phyloP scores from a whole-genome alignment of 2,113 vertebrate genomes.

The Centropristis striata region DNA sequence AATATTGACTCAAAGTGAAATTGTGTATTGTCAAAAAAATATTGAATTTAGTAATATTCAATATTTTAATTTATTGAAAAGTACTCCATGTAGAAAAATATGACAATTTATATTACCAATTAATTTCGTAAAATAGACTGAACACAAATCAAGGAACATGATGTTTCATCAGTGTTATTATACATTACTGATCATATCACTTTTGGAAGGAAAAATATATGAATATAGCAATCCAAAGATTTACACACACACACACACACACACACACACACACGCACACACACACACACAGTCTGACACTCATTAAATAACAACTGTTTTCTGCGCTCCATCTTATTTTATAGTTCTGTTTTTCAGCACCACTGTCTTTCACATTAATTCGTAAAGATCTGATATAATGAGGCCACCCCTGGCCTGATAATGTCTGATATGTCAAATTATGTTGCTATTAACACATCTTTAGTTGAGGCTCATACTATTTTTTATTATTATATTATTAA shows the following conservation, averaged over 20 bases:
- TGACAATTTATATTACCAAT: too few species aligned
- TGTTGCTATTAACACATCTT: conserved; percentile 17
- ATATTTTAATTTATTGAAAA: too few species aligned
- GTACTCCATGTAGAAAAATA: background rate
- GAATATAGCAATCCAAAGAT: background rate
- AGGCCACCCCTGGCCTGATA: conserved; percentile 33
- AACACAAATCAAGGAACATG: background rate
- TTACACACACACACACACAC: too few species aligned
- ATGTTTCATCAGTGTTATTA: too few species aligned
- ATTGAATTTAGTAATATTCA: too few species aligned
- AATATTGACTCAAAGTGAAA: conserved; percentile 11
- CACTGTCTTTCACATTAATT: conserved; percentile 41
- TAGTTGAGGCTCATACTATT: conserved; percentile 25
- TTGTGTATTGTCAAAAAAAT: background rate
- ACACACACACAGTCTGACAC: too few species aligned
- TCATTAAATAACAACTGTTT: conserved; percentile 78
- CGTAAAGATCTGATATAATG: conserved; percentile 48
- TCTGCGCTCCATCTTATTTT: conserved; percentile 54
- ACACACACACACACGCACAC: too few species aligned
- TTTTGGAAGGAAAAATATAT: background rate
- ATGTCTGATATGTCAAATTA: conserved; percentile 45
- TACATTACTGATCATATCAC: background rate
- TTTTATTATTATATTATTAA: too few species aligned
- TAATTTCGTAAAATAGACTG: background rate
- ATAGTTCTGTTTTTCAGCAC: conserved; percentile 42